Conservation (phyloP, 2,797 vertebrate genomes). For the Pangasius sanitwongsei region DNA sequence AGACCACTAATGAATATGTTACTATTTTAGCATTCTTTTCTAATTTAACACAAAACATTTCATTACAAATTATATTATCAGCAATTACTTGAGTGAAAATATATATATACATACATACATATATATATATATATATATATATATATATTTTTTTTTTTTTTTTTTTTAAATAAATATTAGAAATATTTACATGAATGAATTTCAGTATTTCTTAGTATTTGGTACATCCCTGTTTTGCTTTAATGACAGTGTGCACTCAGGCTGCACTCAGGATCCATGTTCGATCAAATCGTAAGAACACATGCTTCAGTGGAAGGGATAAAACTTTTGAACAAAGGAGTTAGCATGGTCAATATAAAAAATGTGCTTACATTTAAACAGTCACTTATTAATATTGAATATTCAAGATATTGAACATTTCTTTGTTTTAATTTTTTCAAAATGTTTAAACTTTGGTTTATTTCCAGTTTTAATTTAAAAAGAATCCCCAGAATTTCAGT, state of each 20-base stretch:
- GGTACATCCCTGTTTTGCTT: neutral
- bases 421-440: neutral
- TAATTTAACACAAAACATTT: neutral
- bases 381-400: neutral
- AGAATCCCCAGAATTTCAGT: neutral
- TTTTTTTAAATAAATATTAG: neutral
- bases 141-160: too few species aligned
- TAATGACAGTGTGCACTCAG: neutral
- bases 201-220: neutral
- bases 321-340: neutral
- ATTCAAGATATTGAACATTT: neutral
- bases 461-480: neutral
- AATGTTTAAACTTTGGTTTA: neutral
- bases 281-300: neutral
- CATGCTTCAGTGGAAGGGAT: neutral
- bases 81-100: neutral
- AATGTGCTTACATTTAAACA: neutral
- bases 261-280: neutral
- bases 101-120: too few species aligned
- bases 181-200: neutral
- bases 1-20: neutral
- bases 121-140: too few species aligned
- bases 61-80: neutral
- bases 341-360: neutral
- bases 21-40: neutral